Conservation (phyloP, 2,113 vertebrate genomes). For the Callocephalon fimbriatum region DNA sequence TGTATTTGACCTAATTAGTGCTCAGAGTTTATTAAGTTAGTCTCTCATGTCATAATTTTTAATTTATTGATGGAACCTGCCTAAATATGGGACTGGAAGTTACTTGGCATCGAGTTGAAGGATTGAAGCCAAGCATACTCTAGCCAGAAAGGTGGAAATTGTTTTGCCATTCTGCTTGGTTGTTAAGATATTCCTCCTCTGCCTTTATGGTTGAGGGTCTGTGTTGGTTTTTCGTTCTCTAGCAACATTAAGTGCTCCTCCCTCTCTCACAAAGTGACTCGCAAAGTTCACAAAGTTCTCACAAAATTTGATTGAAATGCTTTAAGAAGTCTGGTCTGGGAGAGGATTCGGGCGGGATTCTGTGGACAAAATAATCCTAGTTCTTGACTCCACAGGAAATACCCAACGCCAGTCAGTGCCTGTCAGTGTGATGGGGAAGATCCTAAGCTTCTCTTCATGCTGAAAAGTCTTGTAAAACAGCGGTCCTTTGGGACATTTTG, state of each 20-base stretch:
- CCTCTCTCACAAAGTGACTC: not conserved
- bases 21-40: not conserved
- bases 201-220: not conserved
- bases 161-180: not conserved
- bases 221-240: not conserved
- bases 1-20: not conserved
- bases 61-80: not conserved
- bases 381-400: not conserved
- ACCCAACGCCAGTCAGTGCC: not conserved
- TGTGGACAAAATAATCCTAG: not conserved
- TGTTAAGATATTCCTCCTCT: not conserved
- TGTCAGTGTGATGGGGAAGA: not conserved
- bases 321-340: not conserved
- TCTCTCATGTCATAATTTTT: not conserved
- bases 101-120: not conserved
- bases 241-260: not conserved
- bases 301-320: not conserved
- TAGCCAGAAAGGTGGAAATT: not conserved
- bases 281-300: no score
- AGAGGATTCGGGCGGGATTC: not conserved
- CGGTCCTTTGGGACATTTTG: not conserved
- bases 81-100: not conserved
- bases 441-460: not conserved
- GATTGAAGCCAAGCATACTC: not conserved
- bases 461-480: not conserved